Conservation (phyloP, 2,888 invertebrate genomes). For the Heliconius hortense region DNA sequence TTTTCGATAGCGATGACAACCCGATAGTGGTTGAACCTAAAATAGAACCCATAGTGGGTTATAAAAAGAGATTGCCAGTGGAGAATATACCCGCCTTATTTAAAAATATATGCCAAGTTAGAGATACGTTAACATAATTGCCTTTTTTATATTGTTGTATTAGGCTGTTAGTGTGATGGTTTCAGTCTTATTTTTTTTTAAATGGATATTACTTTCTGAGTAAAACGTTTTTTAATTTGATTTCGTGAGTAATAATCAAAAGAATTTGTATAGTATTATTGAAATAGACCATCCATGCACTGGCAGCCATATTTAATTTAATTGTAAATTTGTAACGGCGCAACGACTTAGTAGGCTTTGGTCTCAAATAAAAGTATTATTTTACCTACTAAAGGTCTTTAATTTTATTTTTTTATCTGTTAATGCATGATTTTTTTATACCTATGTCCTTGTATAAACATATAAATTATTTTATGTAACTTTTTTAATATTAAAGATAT, state of each 20-base stretch:
- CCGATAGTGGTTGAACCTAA: constrained; percentile 66
- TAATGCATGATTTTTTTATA: constrained; percentile 24
- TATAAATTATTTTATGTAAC: neutral
- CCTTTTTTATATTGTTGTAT: neutral
- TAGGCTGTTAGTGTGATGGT: constrained; percentile 9
- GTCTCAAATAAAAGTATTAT: constrained; percentile 71
- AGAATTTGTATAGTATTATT: neutral
- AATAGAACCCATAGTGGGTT: constrained; percentile 43
- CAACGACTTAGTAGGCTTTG: constrained; percentile 61
- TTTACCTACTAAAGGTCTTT: constrained; percentile 61
- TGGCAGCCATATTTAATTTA: constrained; percentile 16
- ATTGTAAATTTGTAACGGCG: constrained; percentile 34
- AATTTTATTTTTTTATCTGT: constrained; percentile 53
- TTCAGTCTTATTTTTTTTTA: neutral
- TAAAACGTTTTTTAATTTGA: neutral
- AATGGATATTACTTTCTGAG: neutral
- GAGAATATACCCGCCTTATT: constrained; percentile 62
- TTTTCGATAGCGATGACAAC: constrained; percentile 72
- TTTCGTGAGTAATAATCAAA: neutral
- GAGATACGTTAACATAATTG: constrained; percentile 51
- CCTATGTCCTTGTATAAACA: constrained; percentile 1
- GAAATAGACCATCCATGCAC: neutral
- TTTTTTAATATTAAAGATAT: neutral
- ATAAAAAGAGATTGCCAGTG: constrained; percentile 53
- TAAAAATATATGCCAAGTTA: constrained; percentile 59